Evolutionary conservation across 2,888 invertebrate species (phyloP), one percentile per base, ranked within the genome.

Genomic region (Tetramorium bicarinatum): DNA sequence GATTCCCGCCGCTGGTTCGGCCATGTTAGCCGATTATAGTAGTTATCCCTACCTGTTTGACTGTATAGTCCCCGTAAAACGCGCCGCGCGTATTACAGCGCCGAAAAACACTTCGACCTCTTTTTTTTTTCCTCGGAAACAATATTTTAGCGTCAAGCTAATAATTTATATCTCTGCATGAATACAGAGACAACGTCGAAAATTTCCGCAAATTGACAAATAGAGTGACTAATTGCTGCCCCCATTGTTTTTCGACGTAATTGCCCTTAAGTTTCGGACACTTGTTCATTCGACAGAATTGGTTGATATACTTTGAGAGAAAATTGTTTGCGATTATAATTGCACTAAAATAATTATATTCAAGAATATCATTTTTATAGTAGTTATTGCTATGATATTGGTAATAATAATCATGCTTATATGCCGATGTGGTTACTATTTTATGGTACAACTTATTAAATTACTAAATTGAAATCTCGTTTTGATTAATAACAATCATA

Each of bases 11-110:
- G 56, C 79, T 18, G 25, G 72, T 56, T 34, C 74, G 21, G 59
- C 59, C 74, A 59, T 59, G 79, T 79, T 79, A 79, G 74, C 74
- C 79, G 79, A 80, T 80, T 74, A 80, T n/a, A 61, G 59, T 38
- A 59, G 75, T 80, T 80, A 59, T 59, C 75, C 56, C 59, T 72
- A 80, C 79, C 75, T 80, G 59, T 80, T 80, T 59, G 74, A 56
- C n/a, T 71, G 18, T 18, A 21, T 47, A 72, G 29, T 47, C 21
- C 18, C 29, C 34, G 34, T n/a, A 38, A 52, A 64, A 71, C 34
- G 13, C n/a, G 13, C 38, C 15, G 13, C 38, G 47, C 54, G 25
- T 38, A 56, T 15, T 38, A 9, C 6, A 7, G 15, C 41, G 15
- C 41, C 49, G 9, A 62, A 52, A 38, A 52, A 38, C 25, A 18